These are phyloP conservation scores for Mesitornis unicolor DNA, from an alignment of 2,113 vertebrate species.

Conservation along the genomic window DNA sequence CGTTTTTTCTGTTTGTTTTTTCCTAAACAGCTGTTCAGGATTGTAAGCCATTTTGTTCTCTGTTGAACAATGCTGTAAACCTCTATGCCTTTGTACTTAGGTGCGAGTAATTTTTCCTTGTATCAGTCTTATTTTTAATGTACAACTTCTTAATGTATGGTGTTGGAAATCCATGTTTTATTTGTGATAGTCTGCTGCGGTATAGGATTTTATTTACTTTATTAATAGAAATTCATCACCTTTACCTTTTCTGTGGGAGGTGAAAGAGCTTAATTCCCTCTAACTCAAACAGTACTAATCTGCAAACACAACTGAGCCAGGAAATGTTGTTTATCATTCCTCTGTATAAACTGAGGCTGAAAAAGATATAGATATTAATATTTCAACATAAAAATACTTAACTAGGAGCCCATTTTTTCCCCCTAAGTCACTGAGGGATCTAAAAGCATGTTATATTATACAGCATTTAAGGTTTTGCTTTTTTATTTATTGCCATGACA, in stretches of 20 bases:
- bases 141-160: neutral
- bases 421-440: neutral
- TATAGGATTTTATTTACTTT: constrained; percentile 31
- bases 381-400: constrained; percentile 1
- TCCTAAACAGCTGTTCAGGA: neutral
- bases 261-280: constrained; percentile 39
- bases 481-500: neutral
- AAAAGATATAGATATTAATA: neutral
- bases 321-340: constrained; percentile 7
- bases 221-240: constrained; percentile 34
- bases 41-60: neutral
- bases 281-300: constrained; percentile 8
- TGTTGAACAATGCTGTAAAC: neutral
- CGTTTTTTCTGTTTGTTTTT: neutral
- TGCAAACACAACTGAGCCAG: neutral
- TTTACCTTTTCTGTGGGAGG: constrained; percentile 35
- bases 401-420: neutral
- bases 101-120: neutral
- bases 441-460: neutral
- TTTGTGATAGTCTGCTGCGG: neutral
- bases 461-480: neutral
- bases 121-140: neutral
- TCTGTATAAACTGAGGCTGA: neutral
- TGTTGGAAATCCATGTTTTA: neutral
- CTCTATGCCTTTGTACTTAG: neutral